phyloP scores from a whole-genome alignment of 64 coral and sea anemone genomes.

The Orbicella faveolata region DNA sequence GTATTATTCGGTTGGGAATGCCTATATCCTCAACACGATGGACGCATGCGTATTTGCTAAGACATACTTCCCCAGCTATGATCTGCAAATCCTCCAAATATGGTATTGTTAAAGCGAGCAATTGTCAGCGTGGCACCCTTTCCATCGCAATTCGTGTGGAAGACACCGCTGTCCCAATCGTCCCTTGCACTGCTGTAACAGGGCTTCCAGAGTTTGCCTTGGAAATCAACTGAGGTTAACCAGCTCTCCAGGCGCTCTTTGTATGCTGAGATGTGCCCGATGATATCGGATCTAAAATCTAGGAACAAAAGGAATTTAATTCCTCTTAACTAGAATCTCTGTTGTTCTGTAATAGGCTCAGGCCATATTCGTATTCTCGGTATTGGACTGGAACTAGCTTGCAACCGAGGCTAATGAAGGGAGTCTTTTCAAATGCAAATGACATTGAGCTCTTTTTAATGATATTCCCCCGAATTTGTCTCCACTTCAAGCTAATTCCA shows the following conservation, averaged over 20 bases:
- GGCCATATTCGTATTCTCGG: too few species aligned
- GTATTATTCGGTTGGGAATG: too few species aligned
- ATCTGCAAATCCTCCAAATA: conserved; percentile 35
- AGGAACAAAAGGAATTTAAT: neutral
- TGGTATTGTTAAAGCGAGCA: conserved; percentile 7
- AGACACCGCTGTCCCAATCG: neutral
- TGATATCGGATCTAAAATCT: conserved; percentile 34
- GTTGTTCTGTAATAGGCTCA: too few species aligned
- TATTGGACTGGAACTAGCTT: too few species aligned
- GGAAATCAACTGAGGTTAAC: neutral
- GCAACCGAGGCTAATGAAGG: too few species aligned
- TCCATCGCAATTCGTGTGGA: conserved; percentile 15
- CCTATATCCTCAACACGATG: neutral
- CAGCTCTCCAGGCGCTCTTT: conserved; percentile 16
- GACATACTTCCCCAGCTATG: conserved; percentile 36
- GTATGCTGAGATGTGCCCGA: conserved; percentile 24
- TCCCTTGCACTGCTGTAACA: neutral
- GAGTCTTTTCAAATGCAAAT: too few species aligned
- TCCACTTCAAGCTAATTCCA: too few species aligned
- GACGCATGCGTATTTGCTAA: neutral
- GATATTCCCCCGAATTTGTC: too few species aligned
- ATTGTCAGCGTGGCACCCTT: neutral
- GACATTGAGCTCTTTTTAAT: too few species aligned
- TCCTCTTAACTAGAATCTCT: too few species aligned
- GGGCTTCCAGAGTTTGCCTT: conserved; percentile 6